A percentile compares a stretch with the other conserved stretches of the same genome.
Conservation (phyloP, 2,797 vertebrate species). For the Hephaestus fuliginosus region DNA sequence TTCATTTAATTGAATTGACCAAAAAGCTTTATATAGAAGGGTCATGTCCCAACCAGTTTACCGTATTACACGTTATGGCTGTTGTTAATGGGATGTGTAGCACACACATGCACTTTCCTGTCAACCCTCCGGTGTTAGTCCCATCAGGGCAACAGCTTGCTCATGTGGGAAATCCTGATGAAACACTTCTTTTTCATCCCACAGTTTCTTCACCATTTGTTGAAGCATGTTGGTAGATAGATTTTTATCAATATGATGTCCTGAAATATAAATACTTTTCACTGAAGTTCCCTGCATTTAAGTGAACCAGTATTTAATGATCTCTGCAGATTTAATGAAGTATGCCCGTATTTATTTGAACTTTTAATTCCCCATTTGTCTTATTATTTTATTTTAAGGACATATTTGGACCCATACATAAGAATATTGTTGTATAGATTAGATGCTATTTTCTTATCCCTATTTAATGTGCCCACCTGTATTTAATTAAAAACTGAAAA, state of each 20-base stretch:
- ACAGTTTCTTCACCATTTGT: not conserved
- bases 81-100: slow-evolving; percentile 25
- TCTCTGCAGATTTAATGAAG: not conserved
- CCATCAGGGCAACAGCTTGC: not conserved
- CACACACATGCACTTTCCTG: not conserved
- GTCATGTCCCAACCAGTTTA: slow-evolving; percentile 11
- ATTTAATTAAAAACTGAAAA: not conserved
- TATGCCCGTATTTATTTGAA: not conserved
- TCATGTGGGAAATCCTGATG: slow-evolving; percentile 5
- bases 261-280: not conserved
- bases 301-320: not conserved
- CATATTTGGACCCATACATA: no score
- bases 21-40: not conserved
- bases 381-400: not conserved
- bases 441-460: not conserved
- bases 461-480: not conserved
- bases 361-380: no score
- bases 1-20: not conserved
- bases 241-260: not conserved
- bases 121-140: not conserved
- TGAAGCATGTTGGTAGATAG: not conserved
- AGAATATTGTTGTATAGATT: not conserved
- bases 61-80: not conserved
- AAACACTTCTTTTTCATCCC: slow-evolving; percentile 2
- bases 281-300: not conserved